Base-by-base conservation (phyloP, 1,140 invertebrate species). In the Capitella teleta region DNA sequence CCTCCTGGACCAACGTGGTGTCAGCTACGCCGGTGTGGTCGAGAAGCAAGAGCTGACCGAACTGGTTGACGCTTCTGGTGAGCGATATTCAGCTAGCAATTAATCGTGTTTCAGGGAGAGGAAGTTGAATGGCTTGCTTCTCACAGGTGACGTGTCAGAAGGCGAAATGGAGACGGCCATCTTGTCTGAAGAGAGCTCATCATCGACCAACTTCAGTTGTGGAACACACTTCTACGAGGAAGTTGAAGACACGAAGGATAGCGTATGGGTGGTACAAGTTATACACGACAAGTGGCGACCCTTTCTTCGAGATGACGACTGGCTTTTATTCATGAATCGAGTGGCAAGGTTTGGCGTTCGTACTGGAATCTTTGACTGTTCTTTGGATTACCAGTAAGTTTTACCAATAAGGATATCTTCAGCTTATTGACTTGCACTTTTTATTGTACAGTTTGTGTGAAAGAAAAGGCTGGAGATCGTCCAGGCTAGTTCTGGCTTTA, bases 231-330 rank as follows among this genome's bases (percentile, higher is more conserved):
- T 77, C 55, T 72, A 72, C 52, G 74, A 77, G 56, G 65, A 76
- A 60, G 76, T 78, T 3, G 76, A 78, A 56, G 76, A 78, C 58
- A 73, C 74, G 10, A 77, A 77, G 59, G 76, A 78, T 59, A 76
- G 75, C 61, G 74, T 76, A 3, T 78, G 76, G 76, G 51, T 78
- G 10, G 72, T 78, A 0, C 74, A 76, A 55, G 73, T 78, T 5
- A 51, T 44, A 10, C 38, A 18, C 8, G 23, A 44, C n/a, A 25
- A 16, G 2, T 18, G 21, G 14, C 42, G 25, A 16, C 18, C 60
- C n/a, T 50, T 70, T 19, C 49, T 45, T 43, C 47, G 28, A 54
- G 51, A 19, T 16, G 21, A 37, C 8, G 45, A 53, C 37, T 78
- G 76, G 76, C 64, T 62, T 36, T 44, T 59, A 32, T 57, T 78